Evolutionary conservation across 2,888 invertebrate species (phyloP).

Genomic region (Cataglyphis rosenhaueri): DNA sequence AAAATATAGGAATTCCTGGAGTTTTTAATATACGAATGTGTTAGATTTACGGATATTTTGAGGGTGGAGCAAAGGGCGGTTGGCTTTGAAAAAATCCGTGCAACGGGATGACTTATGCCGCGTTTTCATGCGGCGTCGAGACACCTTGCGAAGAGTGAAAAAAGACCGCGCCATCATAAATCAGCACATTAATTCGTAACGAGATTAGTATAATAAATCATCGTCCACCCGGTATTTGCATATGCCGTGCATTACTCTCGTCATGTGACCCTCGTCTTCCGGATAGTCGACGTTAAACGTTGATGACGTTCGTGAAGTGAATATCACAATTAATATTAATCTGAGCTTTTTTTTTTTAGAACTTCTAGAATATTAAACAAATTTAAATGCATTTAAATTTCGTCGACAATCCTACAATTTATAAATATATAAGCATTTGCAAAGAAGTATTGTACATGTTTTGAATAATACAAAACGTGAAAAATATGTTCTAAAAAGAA

Average conservation of each 20-base stretch:
- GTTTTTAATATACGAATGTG: constrained; percentile 41
- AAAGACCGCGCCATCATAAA: constrained; percentile 58
- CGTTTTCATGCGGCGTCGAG: constrained; percentile 38
- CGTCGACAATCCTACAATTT: neutral
- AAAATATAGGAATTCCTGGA: constrained; percentile 42
- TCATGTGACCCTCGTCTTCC: constrained; percentile 55
- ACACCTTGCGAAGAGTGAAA: constrained; percentile 52
- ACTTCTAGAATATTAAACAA: neutral
- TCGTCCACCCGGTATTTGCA: constrained; percentile 51
- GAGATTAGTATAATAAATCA: constrained; percentile 72
- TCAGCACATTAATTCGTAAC: constrained; percentile 69
- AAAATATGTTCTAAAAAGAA: neutral
- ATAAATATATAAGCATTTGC: neutral
- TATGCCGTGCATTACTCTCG: constrained; percentile 50
- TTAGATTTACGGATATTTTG: constrained; percentile 47
- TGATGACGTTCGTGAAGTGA: constrained; percentile 53
- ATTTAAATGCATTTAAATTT: neutral
- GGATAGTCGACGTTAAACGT: constrained; percentile 46
- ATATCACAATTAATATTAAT: constrained; percentile 55
- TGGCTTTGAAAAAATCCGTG: constrained; percentile 49
- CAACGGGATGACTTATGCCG: constrained; percentile 51
- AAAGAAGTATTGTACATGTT: neutral
- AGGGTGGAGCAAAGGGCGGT: neutral
- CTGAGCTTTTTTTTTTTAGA: neutral
- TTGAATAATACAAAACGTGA: neutral